phyloP scores from a whole-genome alignment of 2,113 vertebrate genomes.

The Oryzias celebensis region DNA sequence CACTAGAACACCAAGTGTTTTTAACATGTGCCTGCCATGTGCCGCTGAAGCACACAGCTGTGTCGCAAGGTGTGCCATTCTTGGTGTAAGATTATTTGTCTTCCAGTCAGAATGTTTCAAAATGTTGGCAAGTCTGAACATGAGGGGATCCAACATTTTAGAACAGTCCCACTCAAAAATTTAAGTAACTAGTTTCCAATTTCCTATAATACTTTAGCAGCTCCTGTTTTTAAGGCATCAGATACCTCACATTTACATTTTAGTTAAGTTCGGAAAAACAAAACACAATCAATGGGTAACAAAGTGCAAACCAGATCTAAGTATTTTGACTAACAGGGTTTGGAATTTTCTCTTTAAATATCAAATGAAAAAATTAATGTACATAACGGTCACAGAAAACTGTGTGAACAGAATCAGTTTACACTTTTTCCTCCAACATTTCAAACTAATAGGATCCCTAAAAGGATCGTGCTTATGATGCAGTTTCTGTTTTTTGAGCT shows the following conservation, averaged over 20 bases:
- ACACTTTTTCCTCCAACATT: slow-evolving; percentile 59
- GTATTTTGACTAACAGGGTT: no score
- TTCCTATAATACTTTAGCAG: slow-evolving; percentile 4
- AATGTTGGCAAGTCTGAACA: slow-evolving; percentile 13
- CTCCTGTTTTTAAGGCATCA: not conserved
- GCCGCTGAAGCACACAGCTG: slow-evolving; percentile 6
- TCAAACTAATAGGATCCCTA: slow-evolving; percentile 60
- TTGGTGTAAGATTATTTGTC: slow-evolving; percentile 11
- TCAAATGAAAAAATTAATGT: no score
- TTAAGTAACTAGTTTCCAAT: slow-evolving; percentile 26
- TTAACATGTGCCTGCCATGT: slow-evolving; percentile 13
- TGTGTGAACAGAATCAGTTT: slow-evolving; percentile 5
- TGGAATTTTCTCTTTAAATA: no score
- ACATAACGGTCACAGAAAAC: no score
- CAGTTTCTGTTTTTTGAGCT: no score
- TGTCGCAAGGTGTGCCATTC: slow-evolving; percentile 22
- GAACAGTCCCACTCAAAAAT: slow-evolving; percentile 16
- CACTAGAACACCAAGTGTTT: slow-evolving; percentile 23
- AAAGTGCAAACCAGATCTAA: no score
- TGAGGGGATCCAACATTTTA: slow-evolving; percentile 2
- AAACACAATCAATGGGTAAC: no score
- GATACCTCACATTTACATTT: no score
- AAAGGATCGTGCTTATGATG: slow-evolving; percentile 19
- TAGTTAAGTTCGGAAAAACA: no score
- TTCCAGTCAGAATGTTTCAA: slow-evolving; percentile 14